These are phyloP conservation scores for Acrobasis repandana DNA, from an alignment of 2,888 invertebrate genomes.

Conservation along the genomic window DNA sequence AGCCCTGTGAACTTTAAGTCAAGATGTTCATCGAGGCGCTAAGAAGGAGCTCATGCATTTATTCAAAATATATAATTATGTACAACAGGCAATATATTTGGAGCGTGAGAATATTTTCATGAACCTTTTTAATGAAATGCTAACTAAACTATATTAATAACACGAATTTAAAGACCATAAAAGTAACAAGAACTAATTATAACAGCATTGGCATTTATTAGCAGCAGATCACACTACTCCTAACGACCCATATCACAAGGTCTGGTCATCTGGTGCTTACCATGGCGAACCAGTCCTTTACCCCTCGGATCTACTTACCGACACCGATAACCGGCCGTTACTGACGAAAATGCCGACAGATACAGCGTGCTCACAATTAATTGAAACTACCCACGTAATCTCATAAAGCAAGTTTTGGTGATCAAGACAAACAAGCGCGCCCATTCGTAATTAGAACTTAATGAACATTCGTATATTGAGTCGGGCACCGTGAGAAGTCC, in stretches of 20 bases:
- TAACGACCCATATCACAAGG: conserved; percentile 40
- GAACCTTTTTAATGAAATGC: background rate
- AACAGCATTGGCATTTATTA: background rate
- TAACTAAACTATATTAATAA: background rate
- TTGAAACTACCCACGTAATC: conserved; percentile 82
- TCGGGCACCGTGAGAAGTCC: conserved; percentile 80
- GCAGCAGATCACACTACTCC: conserved; percentile 9
- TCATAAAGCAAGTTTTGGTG: conserved; percentile 81
- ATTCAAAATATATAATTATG: background rate
- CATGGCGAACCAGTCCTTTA: conserved; percentile 63
- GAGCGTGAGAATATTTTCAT: background rate
- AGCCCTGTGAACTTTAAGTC: no score
- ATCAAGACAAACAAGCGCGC: conserved; percentile 81
- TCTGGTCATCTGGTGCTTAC: conserved; percentile 60
- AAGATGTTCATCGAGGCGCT: no score
- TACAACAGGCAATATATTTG: background rate
- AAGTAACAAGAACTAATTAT: conserved; percentile 12
- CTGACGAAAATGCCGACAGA: conserved; percentile 76
- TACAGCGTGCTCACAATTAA: conserved; percentile 75
- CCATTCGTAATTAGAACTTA: conserved; percentile 82
- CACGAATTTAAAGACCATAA: conserved; percentile 4
- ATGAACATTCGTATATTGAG: conserved; percentile 80
- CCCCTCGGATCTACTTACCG: conserved; percentile 68
- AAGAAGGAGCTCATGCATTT: no score
- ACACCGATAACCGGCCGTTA: conserved; percentile 77